phyloP scores from a whole-genome alignment of 2,113 vertebrate species.

The Neotoma lepida region DNA sequence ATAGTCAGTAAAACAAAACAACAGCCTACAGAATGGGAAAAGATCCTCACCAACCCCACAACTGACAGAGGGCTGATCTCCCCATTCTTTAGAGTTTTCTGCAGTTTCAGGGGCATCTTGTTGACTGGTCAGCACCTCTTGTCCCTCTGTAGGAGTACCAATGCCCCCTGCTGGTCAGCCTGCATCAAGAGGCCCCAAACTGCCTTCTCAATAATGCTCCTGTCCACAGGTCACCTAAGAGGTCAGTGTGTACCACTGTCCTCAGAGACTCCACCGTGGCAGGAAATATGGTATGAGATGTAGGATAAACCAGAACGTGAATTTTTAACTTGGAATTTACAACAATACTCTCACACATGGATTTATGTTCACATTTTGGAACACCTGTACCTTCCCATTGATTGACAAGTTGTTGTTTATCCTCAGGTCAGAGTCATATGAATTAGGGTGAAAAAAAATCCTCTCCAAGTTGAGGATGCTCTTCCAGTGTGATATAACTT shows the following conservation, averaged over 20 bases:
- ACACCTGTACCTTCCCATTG: background rate
- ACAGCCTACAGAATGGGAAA: no score
- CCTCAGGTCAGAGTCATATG: background rate
- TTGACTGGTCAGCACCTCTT: background rate
- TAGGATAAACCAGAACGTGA: background rate
- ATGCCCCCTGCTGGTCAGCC: slow-evolving; percentile 67
- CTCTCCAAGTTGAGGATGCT: background rate
- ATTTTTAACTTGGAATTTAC: slow-evolving; percentile 46
- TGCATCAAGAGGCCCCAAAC: background rate
- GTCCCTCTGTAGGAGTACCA: background rate
- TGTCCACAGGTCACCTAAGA: background rate
- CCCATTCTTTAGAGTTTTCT: background rate
- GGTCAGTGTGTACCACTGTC: background rate
- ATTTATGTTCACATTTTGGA: background rate
- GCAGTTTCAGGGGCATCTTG: background rate
- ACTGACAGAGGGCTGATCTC: no score
- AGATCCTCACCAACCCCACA: no score
- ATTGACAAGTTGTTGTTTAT: background rate
- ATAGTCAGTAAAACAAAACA: no score
- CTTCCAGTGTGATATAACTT: background rate
- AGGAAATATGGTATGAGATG: background rate
- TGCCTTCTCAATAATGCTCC: background rate
- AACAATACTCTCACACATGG: background rate
- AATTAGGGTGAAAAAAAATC: background rate
- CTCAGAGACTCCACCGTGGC: background rate